Evolutionary conservation across 2,888 invertebrate species (phyloP).

Genomic region (Operophtera brumata): DNA sequence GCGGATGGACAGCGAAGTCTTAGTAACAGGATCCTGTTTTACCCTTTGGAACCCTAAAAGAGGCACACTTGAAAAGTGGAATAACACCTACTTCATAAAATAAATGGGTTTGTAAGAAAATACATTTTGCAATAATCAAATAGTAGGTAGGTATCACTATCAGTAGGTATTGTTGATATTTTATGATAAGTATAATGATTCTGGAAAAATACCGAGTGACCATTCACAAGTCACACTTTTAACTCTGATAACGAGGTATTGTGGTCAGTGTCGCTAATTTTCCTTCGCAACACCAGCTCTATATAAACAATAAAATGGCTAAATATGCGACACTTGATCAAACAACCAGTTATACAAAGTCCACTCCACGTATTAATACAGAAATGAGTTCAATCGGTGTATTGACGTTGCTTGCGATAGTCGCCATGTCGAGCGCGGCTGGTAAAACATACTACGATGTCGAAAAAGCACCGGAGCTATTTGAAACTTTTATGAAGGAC

Average conservation of each 20-base stretch:
- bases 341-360: background rate
- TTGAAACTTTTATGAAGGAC: constrained; percentile 45
- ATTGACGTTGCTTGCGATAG: constrained; percentile 20
- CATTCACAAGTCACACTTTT: too few species aligned
- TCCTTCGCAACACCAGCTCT: background rate
- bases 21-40: too few species aligned
- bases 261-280: background rate
- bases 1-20: too few species aligned
- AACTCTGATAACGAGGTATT: constrained; percentile 10
- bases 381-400: constrained; percentile 26
- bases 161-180: too few species aligned
- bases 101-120: too few species aligned
- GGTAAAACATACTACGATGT: constrained; percentile 37
- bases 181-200: too few species aligned
- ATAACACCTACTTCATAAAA: too few species aligned
- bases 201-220: too few species aligned
- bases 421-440: constrained; percentile 28
- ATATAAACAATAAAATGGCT: background rate
- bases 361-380: background rate
- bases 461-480: constrained; percentile 37
- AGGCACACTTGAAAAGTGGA: too few species aligned
- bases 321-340: background rate
- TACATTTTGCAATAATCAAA: too few species aligned
- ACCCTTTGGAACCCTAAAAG: too few species aligned
- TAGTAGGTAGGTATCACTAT: too few species aligned